Evolutionary conservation across 2,888 invertebrate genomes (phyloP).

Genomic region (Drosophila pseudotakahashii): DNA sequence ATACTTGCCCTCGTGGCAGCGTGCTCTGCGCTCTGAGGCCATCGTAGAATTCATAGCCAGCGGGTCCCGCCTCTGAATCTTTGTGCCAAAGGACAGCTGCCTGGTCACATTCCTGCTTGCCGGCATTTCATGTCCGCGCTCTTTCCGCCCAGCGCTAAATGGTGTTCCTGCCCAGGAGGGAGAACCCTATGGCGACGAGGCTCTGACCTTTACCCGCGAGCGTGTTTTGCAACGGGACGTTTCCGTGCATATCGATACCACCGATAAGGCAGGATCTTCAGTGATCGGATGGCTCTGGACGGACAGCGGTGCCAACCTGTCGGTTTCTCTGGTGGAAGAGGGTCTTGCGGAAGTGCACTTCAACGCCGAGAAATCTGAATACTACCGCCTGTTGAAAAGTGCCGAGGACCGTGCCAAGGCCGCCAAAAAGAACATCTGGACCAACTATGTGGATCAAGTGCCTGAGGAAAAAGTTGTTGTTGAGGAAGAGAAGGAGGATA

Average conservation of each 20-base stretch:
- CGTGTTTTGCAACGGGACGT: slow-evolving; percentile 95
- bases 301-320: slow-evolving; percentile 93
- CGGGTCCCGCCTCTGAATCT: slow-evolving; percentile 96
- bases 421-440: slow-evolving; percentile 90
- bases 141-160: slow-evolving; percentile 89
- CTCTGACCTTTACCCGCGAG: slow-evolving; percentile 94
- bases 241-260: slow-evolving; percentile 95
- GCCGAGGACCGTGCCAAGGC: slow-evolving; percentile 96
- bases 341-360: slow-evolving; percentile 97
- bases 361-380: slow-evolving; percentile 95
- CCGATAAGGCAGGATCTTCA: slow-evolving; percentile 97
- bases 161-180: slow-evolving; percentile 89
- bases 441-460: slow-evolving; percentile 89
- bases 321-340: slow-evolving; percentile 94
- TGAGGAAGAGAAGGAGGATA: slow-evolving; percentile 86
- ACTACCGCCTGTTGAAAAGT: slow-evolving; percentile 90
- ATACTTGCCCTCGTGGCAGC: slow-evolving; percentile 96
- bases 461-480: slow-evolving; percentile 80
- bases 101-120: slow-evolving; percentile 94
- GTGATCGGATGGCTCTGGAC: slow-evolving; percentile 98
- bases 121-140: slow-evolving; percentile 93
- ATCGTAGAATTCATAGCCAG: slow-evolving; percentile 98
- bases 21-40: slow-evolving; percentile 95
- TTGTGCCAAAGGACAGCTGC: slow-evolving; percentile 97
- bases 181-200: slow-evolving; percentile 97